A percentile compares a stretch with the other conserved stretches of the same genome.
Evolutionary conservation across 2,797 vertebrate species (phyloP).

Genomic region (Poeciliopsis infans): DNA sequence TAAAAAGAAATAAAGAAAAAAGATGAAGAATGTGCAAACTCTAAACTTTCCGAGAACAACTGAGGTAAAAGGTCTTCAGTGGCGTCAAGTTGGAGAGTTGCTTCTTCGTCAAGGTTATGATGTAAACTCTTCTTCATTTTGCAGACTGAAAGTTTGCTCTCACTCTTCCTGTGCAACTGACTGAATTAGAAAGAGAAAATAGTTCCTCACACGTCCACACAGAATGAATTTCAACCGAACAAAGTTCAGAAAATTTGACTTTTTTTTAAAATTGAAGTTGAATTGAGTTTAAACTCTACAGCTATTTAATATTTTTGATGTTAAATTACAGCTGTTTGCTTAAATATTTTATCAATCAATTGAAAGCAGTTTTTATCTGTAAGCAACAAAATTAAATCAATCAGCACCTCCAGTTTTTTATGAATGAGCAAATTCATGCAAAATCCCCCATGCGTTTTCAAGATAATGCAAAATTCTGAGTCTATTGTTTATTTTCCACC

Average conservation of each 20-base stretch:
- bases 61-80: slow-evolving; percentile 6
- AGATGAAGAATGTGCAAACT: slow-evolving; percentile 29
- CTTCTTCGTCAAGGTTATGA: slow-evolving; percentile 38
- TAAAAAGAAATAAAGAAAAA: slow-evolving; percentile 6
- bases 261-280: background rate
- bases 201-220: background rate
- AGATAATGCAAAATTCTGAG: too few relatives aligned
- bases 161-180: background rate
- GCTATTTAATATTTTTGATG: background rate
- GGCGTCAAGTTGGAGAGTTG: too few relatives aligned
- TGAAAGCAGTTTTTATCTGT: too few relatives aligned
- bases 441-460: too few relatives aligned
- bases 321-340: background rate
- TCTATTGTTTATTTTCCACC: too few relatives aligned
- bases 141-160: slow-evolving; percentile 20
- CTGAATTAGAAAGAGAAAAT: slow-evolving; percentile 6
- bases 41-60: slow-evolving; percentile 22
- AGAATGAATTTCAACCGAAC: background rate
- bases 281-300: background rate
- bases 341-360: too few relatives aligned
- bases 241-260: background rate
- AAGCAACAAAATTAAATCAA: too few relatives aligned
- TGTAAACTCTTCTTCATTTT: slow-evolving; percentile 15
- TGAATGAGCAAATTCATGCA: too few relatives aligned
- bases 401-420: too few relatives aligned